Base-by-base conservation (phyloP, 2,888 invertebrate genomes). In the Odontocolon sp. region DNA sequence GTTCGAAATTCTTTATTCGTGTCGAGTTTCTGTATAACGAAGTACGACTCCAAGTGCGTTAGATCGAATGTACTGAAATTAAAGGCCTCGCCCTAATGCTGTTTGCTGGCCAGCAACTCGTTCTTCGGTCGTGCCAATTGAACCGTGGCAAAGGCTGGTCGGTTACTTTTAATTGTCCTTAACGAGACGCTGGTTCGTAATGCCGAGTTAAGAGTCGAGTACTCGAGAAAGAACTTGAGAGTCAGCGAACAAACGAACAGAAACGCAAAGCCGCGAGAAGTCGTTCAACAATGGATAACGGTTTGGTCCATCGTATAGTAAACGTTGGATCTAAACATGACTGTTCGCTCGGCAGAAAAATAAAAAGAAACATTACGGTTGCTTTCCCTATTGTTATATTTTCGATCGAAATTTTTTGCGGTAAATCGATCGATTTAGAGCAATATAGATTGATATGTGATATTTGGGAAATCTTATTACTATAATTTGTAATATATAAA, bases 141-240 rank as follows among this genome's bases (percentile, higher is more conserved):
- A 85, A 81, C 79, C 80, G 80, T 74, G 73, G 78, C 79, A 79
- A 40, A 69, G 78, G 78, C 83, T 73, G 69, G 80, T 77, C 80
- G 76, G 80, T 84, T 80, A 82, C 80, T 85, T 86, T 86, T 85
- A 86, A 87, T 87, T 87, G 85, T 85, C 81, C 78, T 80, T 84
- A 86, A 87, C 82, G 82, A 84, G 80, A 76, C 81, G 14, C 21
- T 33, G 47, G 57, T 26, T 40, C 33, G 18, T 47, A 28, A 11
- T 26, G 54, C n/a, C 14, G 38, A 47, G 71, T 47, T 23, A n/a
- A n/a, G n/a, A n/a, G n/a, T n/a, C n/a, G 11, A 3, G 23, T 9
- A 26, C 56, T 57, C 28, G 57, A 56, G 38, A 64, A 57, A 23
- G 47, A 18, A 18, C 23, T 14, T 28, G 42, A 45, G 67, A 45